Evolutionary conservation across 2,113 vertebrate genomes (phyloP).

Genomic region (Cyanoramphus novaezelandiae): DNA sequence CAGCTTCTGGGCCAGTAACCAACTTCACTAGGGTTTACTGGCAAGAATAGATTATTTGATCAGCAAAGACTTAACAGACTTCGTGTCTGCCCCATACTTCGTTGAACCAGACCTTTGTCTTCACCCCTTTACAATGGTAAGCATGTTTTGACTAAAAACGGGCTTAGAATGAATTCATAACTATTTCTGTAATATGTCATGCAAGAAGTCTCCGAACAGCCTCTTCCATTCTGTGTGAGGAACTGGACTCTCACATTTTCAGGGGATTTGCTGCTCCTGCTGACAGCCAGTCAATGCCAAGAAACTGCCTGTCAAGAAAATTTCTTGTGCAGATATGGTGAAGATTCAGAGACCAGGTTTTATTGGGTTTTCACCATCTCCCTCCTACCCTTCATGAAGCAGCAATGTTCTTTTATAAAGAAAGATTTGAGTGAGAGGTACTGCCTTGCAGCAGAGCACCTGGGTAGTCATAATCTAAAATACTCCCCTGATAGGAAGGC

Average conservation of each 20-base stretch:
- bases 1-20: background rate
- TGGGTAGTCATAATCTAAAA: background rate
- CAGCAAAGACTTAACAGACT: background rate
- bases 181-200: background rate
- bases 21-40: background rate
- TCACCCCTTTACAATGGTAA: background rate
- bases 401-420: background rate
- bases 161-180: background rate
- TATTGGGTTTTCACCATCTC: background rate
- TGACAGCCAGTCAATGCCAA: constrained; percentile 12
- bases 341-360: background rate
- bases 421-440: background rate
- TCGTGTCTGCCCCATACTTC: background rate
- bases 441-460: constrained; percentile 1
- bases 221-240: background rate
- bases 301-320: constrained; percentile 1
- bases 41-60: background rate
- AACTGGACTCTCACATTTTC: constrained; percentile 1
- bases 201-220: background rate
- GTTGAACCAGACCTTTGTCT: background rate
- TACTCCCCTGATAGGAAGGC: background rate
- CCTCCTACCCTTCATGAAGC: background rate
- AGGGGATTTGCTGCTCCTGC: background rate
- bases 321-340: background rate
- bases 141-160: background rate